Percentiles rank a stretch among this genome's conserved stretches.
phyloP scores from a whole-genome alignment of 2,888 invertebrate genomes.

The Pecten maximus region DNA sequence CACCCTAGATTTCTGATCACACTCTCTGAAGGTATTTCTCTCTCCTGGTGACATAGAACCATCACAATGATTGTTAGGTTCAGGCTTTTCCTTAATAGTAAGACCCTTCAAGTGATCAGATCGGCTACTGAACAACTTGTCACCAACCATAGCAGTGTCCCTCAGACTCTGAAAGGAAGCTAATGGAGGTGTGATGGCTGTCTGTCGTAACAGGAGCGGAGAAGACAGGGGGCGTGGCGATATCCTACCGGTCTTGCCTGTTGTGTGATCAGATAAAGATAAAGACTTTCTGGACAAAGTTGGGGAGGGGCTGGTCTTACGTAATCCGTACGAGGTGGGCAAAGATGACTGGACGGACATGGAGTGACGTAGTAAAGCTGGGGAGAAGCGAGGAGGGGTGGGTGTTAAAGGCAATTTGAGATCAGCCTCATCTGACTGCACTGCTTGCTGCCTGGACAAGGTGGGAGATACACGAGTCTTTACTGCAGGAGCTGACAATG shows the following conservation, averaged over 20 bases:
- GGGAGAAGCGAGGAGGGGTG: constrained; percentile 37
- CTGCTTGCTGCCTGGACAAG: neutral
- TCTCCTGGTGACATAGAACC: neutral
- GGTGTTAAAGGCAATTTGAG: neutral
- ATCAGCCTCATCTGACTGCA: neutral
- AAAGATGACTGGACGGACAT: constrained; percentile 39
- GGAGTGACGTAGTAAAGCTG: constrained; percentile 41
- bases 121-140: neutral
- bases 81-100: neutral
- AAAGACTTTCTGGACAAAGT: constrained; percentile 11
- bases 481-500: neutral
- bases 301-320: neutral
- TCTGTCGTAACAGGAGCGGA: neutral
- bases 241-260: constrained; percentile 4
- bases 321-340: constrained; percentile 6
- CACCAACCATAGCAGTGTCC: neutral
- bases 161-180: constrained; percentile 19
- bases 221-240: neutral
- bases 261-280: neutral
- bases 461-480: neutral
- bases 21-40: neutral
- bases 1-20: neutral
- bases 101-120: neutral
- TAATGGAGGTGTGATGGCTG: neutral
- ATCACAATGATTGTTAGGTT: neutral